These are phyloP conservation scores for Lycocorax pyrrhopterus DNA, from an alignment of 2,113 vertebrate genomes.

Conservation along the genomic window DNA sequence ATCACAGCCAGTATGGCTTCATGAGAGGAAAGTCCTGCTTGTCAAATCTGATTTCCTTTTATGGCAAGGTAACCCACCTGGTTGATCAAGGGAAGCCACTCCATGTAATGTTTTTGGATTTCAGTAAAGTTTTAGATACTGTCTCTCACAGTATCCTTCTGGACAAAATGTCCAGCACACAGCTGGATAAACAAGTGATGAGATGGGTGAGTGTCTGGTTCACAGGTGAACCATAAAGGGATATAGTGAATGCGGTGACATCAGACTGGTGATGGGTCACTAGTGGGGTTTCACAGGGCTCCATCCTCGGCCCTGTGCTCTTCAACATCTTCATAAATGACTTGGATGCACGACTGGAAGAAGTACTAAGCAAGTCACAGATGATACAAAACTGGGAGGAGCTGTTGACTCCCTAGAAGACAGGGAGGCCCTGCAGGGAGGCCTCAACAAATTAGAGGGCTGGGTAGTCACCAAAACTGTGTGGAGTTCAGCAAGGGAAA, in stretches of 20 bases:
- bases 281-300: neutral
- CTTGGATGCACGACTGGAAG: neutral
- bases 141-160: neutral
- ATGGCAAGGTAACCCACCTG: neutral
- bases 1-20: neutral
- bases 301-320: neutral
- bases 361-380: neutral
- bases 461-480: neutral
- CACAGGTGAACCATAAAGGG: neutral
- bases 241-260: neutral
- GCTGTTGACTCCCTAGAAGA: neutral
- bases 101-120: neutral
- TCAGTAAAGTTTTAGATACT: neutral
- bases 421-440: neutral
- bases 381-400: neutral
- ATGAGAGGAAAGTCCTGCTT: neutral
- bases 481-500: neutral
- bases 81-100: neutral
- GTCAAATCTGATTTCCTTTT: neutral
- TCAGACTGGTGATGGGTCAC: neutral
- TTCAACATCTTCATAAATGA: neutral
- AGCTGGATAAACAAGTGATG: neutral
- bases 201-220: neutral
- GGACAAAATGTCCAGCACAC: neutral
- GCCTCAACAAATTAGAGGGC: neutral